Base-by-base conservation (phyloP, 2,797 vertebrate genomes). In the Calcarius lapponicus region DNA sequence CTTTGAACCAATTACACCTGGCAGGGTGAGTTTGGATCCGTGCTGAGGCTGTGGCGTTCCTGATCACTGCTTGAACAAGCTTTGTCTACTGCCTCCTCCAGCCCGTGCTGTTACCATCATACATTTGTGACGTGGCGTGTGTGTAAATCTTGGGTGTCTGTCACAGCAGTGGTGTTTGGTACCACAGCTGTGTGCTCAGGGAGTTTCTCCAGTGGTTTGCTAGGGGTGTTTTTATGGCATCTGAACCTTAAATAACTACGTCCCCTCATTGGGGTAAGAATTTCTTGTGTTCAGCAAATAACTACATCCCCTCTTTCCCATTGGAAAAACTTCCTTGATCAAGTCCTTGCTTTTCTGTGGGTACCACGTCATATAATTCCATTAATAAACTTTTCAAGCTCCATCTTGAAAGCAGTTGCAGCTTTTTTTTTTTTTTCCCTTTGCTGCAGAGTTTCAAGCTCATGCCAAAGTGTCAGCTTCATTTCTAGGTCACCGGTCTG, bases 401-500 rank as follows among this genome's bases (percentile, higher is more conserved):
- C 43, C 43, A 38, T 90, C 83, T 84, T 95, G 72, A 88, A 86
- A 84, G 36, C 48, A 34, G 50, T 60, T 85, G 22, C 34, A 42
- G 25, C 13, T 32, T n/a, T 34, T 36, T 36, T 48, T 54, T 28
- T n/a, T n/a, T 6, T 4, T 3, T 4, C 18, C 13, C 42, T 91
- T 80, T 83, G 73, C 80, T 83, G 48, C 72, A 79, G 67, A 70
- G 82, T 74, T 91, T 83, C 88, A 56, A 80, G 66, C 84, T 91
- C 76, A 58, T 73, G 88, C 70, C 69, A 72, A 47, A 94, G 78
- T 82, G 71, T 92, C 81, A 12, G 78, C 95, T 95, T 93, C 36
- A 7, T 95, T 96, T 96, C 90, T 92, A 96, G 95, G 96, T 96
- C 95, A 96, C 82, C 0, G 4, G 15, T 80, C 94, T 96, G 95